A percentile compares a stretch with the other conserved stretches of the same genome.
phyloP scores from a whole-genome alignment of 1,140 invertebrate species.

The Hesperophylax magnus region DNA sequence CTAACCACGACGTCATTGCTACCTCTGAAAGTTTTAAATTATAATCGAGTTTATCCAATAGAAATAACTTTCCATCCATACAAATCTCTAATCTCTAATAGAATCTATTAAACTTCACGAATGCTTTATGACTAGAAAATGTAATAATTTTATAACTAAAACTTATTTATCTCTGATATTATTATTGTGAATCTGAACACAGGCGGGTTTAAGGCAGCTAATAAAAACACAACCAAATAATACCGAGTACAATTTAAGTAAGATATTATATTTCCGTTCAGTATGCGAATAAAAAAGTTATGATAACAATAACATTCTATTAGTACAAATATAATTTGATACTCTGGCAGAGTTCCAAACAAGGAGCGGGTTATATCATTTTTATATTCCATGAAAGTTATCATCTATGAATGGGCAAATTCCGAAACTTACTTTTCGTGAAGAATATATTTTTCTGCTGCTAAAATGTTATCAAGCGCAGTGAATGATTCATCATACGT shows the following conservation, averaged over 20 bases:
- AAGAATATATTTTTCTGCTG: not conserved
- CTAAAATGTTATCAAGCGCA: too few relatives aligned
- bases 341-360: not conserved
- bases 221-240: constrained; percentile 22
- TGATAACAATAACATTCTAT: constrained; percentile 38
- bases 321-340: constrained; percentile 32
- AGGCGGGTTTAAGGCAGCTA: not conserved
- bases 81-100: too few relatives aligned
- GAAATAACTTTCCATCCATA: too few relatives aligned
- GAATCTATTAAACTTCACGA: too few relatives aligned
- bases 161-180: too few relatives aligned
- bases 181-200: constrained; percentile 1
- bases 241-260: constrained; percentile 3
- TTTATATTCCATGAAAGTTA: constrained; percentile 30
- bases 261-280: constrained; percentile 22
- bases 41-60: too few relatives aligned
- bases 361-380: constrained; percentile 8
- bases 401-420: not conserved
- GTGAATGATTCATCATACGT: too few relatives aligned
- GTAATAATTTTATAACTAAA: too few relatives aligned
- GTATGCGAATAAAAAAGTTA: constrained; percentile 23
- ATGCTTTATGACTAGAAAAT: too few relatives aligned
- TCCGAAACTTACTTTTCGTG: not conserved
- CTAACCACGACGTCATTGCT: too few relatives aligned
- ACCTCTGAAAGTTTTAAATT: too few relatives aligned